Evolutionary conservation across 1,140 invertebrate species (phyloP), one percentile per base, ranked within the genome.

Genomic region (Cotesia glomerata): DNA sequence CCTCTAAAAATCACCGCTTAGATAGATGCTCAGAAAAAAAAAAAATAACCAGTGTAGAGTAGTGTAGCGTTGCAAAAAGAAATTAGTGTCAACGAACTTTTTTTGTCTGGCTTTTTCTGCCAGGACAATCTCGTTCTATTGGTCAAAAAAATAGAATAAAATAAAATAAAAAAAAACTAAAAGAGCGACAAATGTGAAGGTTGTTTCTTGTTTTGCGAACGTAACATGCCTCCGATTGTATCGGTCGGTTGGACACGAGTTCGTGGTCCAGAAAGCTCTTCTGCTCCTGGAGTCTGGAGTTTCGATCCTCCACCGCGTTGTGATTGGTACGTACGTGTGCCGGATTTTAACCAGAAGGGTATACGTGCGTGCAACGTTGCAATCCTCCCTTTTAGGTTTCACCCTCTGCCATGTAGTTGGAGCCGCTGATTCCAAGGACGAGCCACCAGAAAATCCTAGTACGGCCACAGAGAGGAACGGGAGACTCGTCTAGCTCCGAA

Each of bases 271-370:
- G 70, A 71, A 67, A 75, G 11, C 39, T 45, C 11, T 8, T 45
- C 39, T 45, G 39, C 39, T 45, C 39, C 39, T 71, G 26, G 71
- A 74, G 63, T 26, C 26, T 26, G 26, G 1, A 26, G 77, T 73
- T 77, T 82, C 79, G 80, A 80, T 81, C 79, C 78, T 77, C 78
- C 39, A 0, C 39, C 72, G 79, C 76, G 76, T 81, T 79, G 80
- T 83, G 82, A 82, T 83, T 83, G 80, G 80, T 77, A 77, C 77
- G 77, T 78, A 80, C 82, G 80, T 83, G 82, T 80, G 74, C 74
- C 52, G 80, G 73, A 78, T 81, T 76, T 72, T 68, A 81, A 74
- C 69, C 74, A 77, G 75, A 78, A 79, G 78, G 73, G 71, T 75
- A 75, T 79, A 80, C 82, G 82, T 83, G 82, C 80, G 73, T 78